Conservation (phyloP, 2,113 vertebrate species). For the Heptranchias perlo region DNA sequence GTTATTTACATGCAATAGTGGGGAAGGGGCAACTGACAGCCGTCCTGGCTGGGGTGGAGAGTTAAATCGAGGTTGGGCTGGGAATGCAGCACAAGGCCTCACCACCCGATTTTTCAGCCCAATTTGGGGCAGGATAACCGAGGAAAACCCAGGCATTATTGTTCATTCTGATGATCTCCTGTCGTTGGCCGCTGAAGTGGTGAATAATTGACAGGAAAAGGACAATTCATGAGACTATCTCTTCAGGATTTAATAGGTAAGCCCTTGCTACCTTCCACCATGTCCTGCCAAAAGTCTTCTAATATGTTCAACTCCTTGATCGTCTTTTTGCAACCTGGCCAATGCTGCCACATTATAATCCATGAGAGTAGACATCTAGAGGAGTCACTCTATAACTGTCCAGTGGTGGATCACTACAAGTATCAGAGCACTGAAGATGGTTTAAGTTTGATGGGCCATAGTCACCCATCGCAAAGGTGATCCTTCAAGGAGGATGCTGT, state of each 20-base stretch:
- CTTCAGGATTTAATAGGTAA: neutral
- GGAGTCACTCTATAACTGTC: neutral
- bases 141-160: too few species aligned
- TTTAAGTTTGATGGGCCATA: neutral
- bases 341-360: neutral
- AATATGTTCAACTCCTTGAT: neutral
- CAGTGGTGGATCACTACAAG: neutral
- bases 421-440: neutral
- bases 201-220: neutral
- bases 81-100: neutral
- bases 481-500: neutral
- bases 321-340: neutral
- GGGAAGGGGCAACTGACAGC: neutral
- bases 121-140: too few species aligned
- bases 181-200: neutral
- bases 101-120: neutral
- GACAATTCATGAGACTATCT: neutral
- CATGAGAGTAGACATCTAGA: neutral
- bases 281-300: neutral
- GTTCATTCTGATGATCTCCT: neutral
- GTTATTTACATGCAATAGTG: neutral
- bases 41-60: neutral
- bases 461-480: neutral
- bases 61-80: neutral
- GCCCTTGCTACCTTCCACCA: neutral